Base-by-base conservation (phyloP, 2,797 vertebrate species). In the Enteromius trimaculatus region DNA sequence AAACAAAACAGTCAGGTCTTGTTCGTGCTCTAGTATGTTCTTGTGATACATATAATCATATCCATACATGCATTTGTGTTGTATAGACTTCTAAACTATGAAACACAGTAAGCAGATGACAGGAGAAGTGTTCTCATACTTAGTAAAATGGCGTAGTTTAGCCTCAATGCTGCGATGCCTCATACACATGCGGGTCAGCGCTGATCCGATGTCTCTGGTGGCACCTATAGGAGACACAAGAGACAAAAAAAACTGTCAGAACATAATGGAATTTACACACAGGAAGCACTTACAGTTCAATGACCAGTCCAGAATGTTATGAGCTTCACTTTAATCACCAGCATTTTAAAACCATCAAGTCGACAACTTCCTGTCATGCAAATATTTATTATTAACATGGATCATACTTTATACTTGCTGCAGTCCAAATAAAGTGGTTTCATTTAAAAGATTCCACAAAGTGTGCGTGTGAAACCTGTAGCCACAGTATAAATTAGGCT, bases 101-200 rank as follows among this genome's bases (percentile, higher is more conserved):
- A n/a, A n/a, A n/a, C n/a, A n/a, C 44, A 71, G 51, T 16, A 70
- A 77, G 19, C 13, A 29, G 51, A 34, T 6, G 70, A 72, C 29
- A 64, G 19, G 14, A n/a, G 55, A 3, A 51, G 11, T 3, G 3
- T 85, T 58, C 3, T 16, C 96, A 94, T 93, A 99, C 97, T 98
- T 98, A 90, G 97, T 98, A 93, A 98, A 99, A 91, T 99, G 96
- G 60, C 97, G 95, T 82, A 99, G 96, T 92, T 99, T 99, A 90
- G 96, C 95, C 92, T 99, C 97, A 1, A 99, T 99, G 94, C 97
- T 99, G 90, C 97, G 97, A 91, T 99, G 97, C 85, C 97, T 94
- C 97, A 99, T 98, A 90, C 97, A 99, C 97, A 99, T 98, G 83
- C 97, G 95, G 86, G 97, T 98, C 89, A 99, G 94, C 0, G 97